Evolutionary conservation across 2,113 vertebrate genomes (phyloP).

Genomic region (Haemorhous mexicanus): DNA sequence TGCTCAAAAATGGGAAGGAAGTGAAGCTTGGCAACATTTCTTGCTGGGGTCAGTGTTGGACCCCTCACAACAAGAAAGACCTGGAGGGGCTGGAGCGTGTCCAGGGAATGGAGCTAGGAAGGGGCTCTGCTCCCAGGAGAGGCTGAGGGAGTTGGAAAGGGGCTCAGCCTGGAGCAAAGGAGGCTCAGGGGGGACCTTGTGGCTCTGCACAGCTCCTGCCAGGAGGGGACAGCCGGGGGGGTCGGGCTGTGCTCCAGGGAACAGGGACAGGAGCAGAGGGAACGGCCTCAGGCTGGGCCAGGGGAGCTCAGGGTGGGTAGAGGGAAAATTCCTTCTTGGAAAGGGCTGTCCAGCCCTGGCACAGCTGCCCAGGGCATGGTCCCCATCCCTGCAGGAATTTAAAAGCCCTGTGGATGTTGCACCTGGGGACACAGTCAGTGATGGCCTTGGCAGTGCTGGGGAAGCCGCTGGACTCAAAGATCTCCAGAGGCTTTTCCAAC

Average conservation of each 20-base stretch:
- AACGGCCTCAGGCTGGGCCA: neutral
- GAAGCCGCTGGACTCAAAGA: neutral
- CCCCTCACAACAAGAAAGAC: neutral
- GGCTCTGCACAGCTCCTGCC: neutral
- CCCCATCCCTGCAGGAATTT: no score
- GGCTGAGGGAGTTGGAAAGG: neutral
- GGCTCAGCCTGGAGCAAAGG: neutral
- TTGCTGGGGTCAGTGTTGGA: neutral
- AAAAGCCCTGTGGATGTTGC: neutral
- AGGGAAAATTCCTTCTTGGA: no score
- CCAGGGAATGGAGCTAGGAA: neutral
- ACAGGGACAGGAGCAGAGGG: neutral
- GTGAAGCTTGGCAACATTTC: neutral
- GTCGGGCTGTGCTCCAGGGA: neutral
- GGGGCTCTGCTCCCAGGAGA: rapidly evolving
- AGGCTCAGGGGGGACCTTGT: neutral
- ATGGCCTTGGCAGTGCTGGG: neutral
- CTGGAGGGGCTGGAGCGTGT: rapidly evolving
- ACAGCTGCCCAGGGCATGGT: rapidly evolving
- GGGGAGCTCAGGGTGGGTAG: rapidly evolving
- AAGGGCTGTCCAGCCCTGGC: neutral
- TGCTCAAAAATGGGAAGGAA: neutral
- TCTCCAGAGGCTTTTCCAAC: neutral
- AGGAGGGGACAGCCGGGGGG: neutral
- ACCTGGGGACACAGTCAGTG: neutral